Base-by-base conservation (phyloP, 2,888 invertebrate genomes). In the Hydropsyche betteni region DNA sequence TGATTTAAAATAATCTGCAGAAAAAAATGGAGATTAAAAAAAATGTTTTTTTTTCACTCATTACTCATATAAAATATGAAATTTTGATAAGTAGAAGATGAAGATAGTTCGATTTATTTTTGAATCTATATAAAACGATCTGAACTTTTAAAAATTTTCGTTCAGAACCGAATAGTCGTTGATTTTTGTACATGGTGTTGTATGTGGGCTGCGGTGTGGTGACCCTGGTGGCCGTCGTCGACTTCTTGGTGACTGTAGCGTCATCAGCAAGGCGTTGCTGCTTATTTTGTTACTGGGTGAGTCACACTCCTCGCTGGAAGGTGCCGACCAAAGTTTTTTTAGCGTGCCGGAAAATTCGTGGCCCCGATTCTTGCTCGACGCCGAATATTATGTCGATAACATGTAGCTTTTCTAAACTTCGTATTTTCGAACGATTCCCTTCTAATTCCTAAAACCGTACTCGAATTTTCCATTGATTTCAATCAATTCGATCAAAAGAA, bases 251-350 rank as follows among this genome's bases (percentile, higher is more conserved):
- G 36, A 36, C 64, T n/a, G 44, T 10, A 36, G 12, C 64, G 64
- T 61, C 61, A 61, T 33, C 33, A 61, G 33, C 12, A 36, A 64
- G 64, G 64, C 64, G 64, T 64, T 64, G 64, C 44, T 44, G 44
- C 44, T 44, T 44, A 44, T 44, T 44, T 44, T 44, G 44, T 10
- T 44, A 10, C 44, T 44, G 3, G 36, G 69, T 69, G 69, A 69
- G 16, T 69, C 69, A 69, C 24, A 24, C n/a, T 69, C 69, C 69
- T 69, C 50, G 50, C 24, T 69, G 50, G 50, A 50, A 69, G 69
- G 69, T 34, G 69, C 69, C 50, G 69, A 69, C 69, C 50, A 69
- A 69, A 50, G 14, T 12, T n/a, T 34, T n/a, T 34, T 12, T n/a
- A 68, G 10, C 68, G 36, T 68, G 10, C 8, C 16, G 69, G 69